Evolutionary conservation across 2,888 invertebrate genomes (phyloP).

Genomic region (Heteromurus nitidus): DNA sequence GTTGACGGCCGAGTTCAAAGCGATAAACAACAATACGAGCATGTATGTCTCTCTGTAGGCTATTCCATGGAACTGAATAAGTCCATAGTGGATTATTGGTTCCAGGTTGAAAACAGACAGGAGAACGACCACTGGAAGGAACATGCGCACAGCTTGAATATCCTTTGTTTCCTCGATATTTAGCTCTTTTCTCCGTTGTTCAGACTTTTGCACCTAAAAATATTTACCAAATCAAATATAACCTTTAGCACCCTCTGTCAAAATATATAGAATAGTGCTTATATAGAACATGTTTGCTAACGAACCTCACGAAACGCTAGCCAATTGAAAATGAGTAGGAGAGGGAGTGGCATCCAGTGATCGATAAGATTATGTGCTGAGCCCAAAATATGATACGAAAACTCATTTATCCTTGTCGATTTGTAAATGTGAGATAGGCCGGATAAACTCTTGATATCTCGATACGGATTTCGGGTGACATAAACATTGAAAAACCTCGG

Average conservation of each 20-base stretch:
- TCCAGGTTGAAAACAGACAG: neutral
- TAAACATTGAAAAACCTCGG: neutral
- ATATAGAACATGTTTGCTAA: neutral
- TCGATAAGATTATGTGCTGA: neutral
- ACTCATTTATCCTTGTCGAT: neutral
- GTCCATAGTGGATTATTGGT: neutral
- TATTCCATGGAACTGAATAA: neutral
- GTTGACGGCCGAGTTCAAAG: neutral
- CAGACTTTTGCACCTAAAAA: neutral
- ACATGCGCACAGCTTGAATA: conserved; percentile 10
- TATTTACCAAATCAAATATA: neutral
- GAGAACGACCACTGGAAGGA: neutral
- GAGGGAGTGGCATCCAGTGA: conserved; percentile 22
- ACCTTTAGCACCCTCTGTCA: too few species aligned
- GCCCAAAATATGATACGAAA: neutral
- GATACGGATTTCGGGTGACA: neutral
- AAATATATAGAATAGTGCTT: neutral
- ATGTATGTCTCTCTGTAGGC: neutral
- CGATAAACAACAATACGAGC: neutral
- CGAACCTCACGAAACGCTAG: neutral
- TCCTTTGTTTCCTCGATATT: conserved; percentile 7
- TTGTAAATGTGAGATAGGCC: neutral
- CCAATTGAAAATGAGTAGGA: neutral
- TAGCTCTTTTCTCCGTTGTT: neutral
- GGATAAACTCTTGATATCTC: neutral